phyloP scores from a whole-genome alignment of 2,113 vertebrate genomes.

The Oostethus manadensis region DNA sequence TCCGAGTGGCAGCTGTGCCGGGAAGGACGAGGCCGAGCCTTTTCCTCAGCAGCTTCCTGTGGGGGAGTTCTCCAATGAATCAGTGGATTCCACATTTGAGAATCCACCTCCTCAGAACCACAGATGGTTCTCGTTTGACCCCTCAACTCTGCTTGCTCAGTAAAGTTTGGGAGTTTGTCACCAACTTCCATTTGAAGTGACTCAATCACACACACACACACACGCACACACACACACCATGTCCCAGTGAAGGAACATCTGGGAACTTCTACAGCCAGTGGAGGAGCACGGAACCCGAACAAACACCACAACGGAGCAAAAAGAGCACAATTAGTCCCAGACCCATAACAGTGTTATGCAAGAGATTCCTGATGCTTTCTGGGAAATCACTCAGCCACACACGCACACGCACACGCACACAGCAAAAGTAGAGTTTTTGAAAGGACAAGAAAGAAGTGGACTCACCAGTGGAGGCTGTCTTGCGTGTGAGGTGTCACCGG shows the following conservation, averaged over 20 bases:
- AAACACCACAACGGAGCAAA: background rate
- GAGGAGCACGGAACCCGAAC: background rate
- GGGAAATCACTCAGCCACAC: background rate
- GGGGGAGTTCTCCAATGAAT: background rate
- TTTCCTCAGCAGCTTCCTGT: background rate
- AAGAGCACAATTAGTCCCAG: background rate
- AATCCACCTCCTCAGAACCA: background rate
- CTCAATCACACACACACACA: background rate
- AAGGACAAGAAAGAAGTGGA: background rate
- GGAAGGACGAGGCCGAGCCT: too few species aligned
- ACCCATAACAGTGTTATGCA: background rate
- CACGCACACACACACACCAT: background rate
- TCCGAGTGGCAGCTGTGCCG: background rate
- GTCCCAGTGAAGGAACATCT: background rate
- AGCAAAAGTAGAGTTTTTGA: background rate
- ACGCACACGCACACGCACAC: too few species aligned
- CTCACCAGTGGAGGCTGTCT: slow-evolving; percentile 1
- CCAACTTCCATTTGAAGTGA: slow-evolving; percentile 5
- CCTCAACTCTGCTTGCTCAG: background rate
- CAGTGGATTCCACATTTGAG: background rate
- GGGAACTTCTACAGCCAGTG: background rate
- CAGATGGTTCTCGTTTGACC: background rate
- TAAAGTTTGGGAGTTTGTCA: background rate
- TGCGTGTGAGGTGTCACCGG: too few species aligned
- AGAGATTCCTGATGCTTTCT: background rate